These are phyloP conservation scores for Rhombomys opimus DNA, from an alignment of 2,113 vertebrate species.

Conservation along the genomic window DNA sequence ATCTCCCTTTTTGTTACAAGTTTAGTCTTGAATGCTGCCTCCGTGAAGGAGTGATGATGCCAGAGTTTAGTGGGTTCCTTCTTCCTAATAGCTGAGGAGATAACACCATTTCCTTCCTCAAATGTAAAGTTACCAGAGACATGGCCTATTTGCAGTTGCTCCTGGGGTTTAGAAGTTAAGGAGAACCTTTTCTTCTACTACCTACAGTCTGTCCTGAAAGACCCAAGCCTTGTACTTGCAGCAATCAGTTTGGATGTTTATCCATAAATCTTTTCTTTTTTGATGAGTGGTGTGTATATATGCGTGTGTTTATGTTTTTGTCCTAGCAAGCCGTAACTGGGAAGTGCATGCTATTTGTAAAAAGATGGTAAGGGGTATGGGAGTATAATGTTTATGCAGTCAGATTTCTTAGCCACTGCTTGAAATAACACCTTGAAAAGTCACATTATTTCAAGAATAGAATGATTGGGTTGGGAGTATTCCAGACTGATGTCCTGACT, in stretches of 20 bases:
- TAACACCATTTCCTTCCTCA: not conserved
- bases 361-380: not conserved
- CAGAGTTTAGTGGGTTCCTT: not conserved
- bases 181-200: not conserved
- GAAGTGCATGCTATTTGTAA: constrained; percentile 22
- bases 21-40: not conserved
- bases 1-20: not conserved
- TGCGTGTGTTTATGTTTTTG: constrained; percentile 2
- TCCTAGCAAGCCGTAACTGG: not conserved
- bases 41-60: not conserved
- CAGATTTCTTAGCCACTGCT: constrained; percentile 54
- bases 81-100: not conserved
- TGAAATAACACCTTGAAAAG: constrained; percentile 61
- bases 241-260: not conserved
- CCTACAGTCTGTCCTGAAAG: not conserved
- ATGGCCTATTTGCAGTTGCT: not conserved
- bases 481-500: constrained; percentile 52
- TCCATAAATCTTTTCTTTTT: constrained; percentile 1
- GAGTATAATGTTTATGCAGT: constrained; percentile 20
- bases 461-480: constrained; percentile 37
- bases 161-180: not conserved
- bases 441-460: constrained; percentile 60
- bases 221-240: not conserved
- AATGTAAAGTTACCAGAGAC: not conserved
- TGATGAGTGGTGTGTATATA: not conserved